Evolutionary conservation across 2,113 vertebrate species (phyloP).

Genomic region (Aythya baeri): DNA sequence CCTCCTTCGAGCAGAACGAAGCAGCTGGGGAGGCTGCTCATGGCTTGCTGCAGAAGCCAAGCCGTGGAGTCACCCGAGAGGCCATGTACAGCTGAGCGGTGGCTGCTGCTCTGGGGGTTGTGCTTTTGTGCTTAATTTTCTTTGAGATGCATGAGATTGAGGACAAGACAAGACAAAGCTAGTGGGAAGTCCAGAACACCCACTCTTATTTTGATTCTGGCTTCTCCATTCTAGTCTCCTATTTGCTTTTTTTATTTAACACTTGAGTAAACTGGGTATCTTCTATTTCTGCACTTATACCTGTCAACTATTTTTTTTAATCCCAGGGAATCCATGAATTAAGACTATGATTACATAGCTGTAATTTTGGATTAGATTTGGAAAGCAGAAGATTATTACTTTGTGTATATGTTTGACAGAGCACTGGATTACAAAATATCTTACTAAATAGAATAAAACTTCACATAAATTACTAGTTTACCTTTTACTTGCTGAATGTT

Average conservation of each 20-base stretch:
- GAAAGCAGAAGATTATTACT: background rate
- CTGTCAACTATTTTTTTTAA: background rate
- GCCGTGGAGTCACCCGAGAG: background rate
- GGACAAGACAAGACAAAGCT: background rate
- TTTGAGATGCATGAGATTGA: background rate
- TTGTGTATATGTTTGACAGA: background rate
- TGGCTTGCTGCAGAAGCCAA: too few relatives aligned
- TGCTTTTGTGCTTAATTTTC: background rate
- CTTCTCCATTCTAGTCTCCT: background rate
- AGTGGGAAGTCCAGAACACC: background rate
- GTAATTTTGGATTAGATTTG: background rate
- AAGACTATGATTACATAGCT: background rate
- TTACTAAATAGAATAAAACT: background rate
- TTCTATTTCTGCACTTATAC: background rate
- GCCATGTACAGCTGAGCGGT: too few relatives aligned
- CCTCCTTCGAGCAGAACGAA: too few relatives aligned
- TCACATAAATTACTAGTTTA: background rate
- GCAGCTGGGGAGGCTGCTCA: background rate
- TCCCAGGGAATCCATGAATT: background rate
- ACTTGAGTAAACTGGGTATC: background rate
- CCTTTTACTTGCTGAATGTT: background rate
- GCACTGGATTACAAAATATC: background rate
- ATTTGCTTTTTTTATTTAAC: background rate
- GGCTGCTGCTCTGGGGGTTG: background rate
- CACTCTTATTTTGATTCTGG: background rate